A percentile compares a stretch with the other conserved stretches of the same genome.
phyloP scores from a whole-genome alignment of 2,888 invertebrate species.

The Linnaemya tessellans region DNA sequence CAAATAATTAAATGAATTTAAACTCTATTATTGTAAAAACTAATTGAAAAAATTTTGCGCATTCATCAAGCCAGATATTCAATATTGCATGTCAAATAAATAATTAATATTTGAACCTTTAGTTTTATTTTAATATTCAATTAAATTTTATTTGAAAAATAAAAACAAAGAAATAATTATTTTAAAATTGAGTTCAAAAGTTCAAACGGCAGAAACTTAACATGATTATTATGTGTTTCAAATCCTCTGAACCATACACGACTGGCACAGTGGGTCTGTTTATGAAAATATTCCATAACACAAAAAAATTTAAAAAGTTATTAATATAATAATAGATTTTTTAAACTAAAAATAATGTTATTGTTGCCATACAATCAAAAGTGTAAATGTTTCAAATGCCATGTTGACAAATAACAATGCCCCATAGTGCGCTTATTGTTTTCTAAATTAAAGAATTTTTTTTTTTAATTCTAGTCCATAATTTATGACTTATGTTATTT shows the following conservation, averaged over 20 bases:
- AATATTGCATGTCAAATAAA: not conserved
- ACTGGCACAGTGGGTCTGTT: not conserved
- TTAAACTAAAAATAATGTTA: too few relatives aligned
- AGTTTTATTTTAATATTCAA: not conserved
- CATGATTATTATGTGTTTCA: not conserved
- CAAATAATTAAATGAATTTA: too few relatives aligned
- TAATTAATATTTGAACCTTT: not conserved
- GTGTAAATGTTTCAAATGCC: not conserved
- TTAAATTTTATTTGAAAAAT: not conserved
- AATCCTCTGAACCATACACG: not conserved
- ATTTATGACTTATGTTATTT: not conserved
- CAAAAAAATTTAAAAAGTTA: too few relatives aligned
- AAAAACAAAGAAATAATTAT: not conserved
- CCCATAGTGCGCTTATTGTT: not conserved
- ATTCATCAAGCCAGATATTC: too few relatives aligned
- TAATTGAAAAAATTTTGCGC: too few relatives aligned
- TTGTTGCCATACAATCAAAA: too few relatives aligned
- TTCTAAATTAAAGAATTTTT: not conserved
- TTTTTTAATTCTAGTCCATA: not conserved
- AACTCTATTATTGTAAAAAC: too few relatives aligned
- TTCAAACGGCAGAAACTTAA: not conserved
- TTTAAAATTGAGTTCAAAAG: constrained; percentile 1
- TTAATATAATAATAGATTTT: too few relatives aligned
- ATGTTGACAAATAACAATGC: not conserved
- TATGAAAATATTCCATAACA: not conserved